phyloP scores from a whole-genome alignment of 2,113 vertebrate genomes.

The Cololabis saira region DNA sequence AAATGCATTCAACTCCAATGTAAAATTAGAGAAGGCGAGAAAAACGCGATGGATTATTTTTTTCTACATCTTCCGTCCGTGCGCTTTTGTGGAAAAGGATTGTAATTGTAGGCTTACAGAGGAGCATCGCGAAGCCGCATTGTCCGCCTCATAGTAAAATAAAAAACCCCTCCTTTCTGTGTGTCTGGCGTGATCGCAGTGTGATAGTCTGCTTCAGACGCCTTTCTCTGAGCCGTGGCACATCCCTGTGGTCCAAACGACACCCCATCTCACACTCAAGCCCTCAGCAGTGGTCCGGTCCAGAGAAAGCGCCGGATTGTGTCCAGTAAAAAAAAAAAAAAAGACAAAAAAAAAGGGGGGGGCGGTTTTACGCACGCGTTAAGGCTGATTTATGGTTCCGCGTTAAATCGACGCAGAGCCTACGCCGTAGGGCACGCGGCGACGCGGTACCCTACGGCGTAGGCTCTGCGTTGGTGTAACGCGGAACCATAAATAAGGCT shows the following conservation, averaged over 20 bases:
- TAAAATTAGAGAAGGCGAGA: constrained; percentile 51
- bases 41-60: constrained; percentile 54
- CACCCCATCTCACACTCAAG: constrained; percentile 28
- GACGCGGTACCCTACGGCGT: too few relatives aligned
- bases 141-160: constrained; percentile 46
- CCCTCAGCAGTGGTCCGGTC: constrained; percentile 31
- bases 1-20: constrained; percentile 66
- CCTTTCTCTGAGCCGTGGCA: constrained; percentile 43
- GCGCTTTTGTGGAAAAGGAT: constrained; percentile 22
- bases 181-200: constrained; percentile 50
- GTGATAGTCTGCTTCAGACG: constrained; percentile 45
- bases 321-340: constrained; percentile 14
- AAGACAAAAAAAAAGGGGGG: neutral
- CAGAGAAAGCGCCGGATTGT: constrained; percentile 26
- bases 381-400: too few relatives aligned
- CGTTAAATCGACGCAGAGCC: too few relatives aligned
- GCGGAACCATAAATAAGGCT: too few relatives aligned
- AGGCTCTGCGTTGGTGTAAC: too few relatives aligned
- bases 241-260: constrained; percentile 42
- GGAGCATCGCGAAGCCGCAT: constrained; percentile 54
- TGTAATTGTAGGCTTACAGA: constrained; percentile 9
- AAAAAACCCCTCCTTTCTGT: constrained; percentile 17
- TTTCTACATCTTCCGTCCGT: constrained; percentile 21
- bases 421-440: too few relatives aligned
- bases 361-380: constrained; percentile 60